Evolutionary conservation across 2,888 invertebrate genomes (phyloP).

Genomic region (Drosophila buzzatii): DNA sequence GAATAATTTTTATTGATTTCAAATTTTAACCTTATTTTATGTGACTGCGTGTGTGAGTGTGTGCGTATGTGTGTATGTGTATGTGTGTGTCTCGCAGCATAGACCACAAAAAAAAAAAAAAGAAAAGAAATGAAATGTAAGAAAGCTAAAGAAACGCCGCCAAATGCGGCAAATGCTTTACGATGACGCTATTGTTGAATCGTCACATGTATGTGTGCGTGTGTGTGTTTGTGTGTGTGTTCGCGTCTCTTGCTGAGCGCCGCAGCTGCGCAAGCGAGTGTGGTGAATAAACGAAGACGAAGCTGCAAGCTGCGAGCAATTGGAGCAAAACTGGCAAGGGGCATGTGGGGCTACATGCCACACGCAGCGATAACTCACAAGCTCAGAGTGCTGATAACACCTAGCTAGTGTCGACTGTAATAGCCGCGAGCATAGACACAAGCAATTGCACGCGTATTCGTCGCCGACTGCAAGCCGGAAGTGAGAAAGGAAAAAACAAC

Average conservation of each 20-base stretch:
- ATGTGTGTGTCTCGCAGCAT: constrained; percentile 37
- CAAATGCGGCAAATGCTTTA: constrained; percentile 75
- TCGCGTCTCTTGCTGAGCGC: constrained; percentile 28
- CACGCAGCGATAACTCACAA: constrained; percentile 32
- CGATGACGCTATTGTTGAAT: constrained; percentile 79
- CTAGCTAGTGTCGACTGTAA: constrained; percentile 27
- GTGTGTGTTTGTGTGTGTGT: constrained; percentile 10
- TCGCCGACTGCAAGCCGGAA: constrained; percentile 60
- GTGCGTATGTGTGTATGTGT: constrained; percentile 9
- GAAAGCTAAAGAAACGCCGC: constrained; percentile 60
- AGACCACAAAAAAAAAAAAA: constrained; percentile 20
- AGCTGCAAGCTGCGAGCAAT: constrained; percentile 34
- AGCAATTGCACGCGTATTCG: constrained; percentile 65
- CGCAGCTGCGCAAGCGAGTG: constrained; percentile 63
- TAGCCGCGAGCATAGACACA: constrained; percentile 61
- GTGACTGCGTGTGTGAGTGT: constrained; percentile 15
- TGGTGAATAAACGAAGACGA: constrained; percentile 53
- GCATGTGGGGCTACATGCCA: neutral
- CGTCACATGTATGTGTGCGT: constrained; percentile 31
- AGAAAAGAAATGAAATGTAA: neutral
- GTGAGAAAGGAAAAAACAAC: constrained; percentile 3
- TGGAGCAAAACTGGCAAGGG: constrained; percentile 37
- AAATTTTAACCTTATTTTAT: constrained; percentile 82
- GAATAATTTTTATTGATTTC: constrained; percentile 84
- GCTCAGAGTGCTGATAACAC: constrained; percentile 57